phyloP scores from a whole-genome alignment of 2,797 vertebrate species.

The Alca torda region DNA sequence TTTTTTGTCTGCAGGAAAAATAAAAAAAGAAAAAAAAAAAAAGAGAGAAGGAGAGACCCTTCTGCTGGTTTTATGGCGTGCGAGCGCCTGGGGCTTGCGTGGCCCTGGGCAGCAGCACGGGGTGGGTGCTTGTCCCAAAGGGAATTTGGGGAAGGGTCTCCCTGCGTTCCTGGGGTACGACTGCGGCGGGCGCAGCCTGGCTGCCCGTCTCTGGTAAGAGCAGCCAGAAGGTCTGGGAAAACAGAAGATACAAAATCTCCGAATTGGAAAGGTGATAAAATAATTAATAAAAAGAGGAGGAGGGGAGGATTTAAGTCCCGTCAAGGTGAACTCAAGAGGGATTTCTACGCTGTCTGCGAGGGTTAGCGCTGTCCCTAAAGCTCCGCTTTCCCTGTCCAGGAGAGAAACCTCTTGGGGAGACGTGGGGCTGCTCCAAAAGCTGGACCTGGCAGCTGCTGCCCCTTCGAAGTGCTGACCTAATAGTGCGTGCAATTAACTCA shows the following conservation, averaged over 20 bases:
- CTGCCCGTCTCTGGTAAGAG: background rate
- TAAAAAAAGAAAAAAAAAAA: background rate
- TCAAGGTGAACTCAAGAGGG: fast-evolving
- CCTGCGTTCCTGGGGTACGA: fast-evolving
- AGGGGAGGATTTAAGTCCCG: background rate
- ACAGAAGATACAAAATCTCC: background rate
- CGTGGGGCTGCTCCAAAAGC: background rate
- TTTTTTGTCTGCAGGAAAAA: background rate
- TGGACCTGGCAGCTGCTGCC: background rate
- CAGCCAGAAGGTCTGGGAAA: background rate
- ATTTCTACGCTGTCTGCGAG: fast-evolving
- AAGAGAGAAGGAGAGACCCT: background rate
- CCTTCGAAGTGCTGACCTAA: background rate
- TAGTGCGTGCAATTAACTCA: background rate
- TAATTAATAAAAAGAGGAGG: background rate
- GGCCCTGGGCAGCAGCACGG: background rate
- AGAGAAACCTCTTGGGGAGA: background rate
- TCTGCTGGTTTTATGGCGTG: background rate
- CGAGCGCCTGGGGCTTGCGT: fast-evolving
- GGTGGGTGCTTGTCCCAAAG: background rate
- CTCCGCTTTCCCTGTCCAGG: background rate
- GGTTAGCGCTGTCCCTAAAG: no score
- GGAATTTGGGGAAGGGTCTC: background rate
- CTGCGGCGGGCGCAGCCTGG: fast-evolving
- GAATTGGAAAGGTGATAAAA: background rate